Percentiles rank a stretch among this genome's conserved stretches.
Evolutionary conservation across 2,113 vertebrate species (phyloP).

Genomic region (Amia ocellicauda): DNA sequence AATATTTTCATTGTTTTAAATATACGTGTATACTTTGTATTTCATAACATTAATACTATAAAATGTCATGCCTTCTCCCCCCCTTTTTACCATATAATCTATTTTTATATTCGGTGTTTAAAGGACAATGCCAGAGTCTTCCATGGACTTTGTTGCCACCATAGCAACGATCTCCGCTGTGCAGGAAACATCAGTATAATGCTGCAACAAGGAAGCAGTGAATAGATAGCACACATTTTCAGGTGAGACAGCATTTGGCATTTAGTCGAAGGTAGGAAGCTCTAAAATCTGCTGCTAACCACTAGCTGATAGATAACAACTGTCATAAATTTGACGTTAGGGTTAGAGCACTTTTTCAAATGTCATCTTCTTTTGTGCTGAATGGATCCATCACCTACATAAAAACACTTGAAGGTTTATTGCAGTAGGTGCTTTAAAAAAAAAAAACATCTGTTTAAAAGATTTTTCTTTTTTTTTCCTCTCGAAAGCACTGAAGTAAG

Average conservation of each 20-base stretch:
- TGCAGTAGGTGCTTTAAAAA: neutral
- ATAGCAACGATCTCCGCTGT: conserved; percentile 2
- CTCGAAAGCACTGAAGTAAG: too few relatives aligned
- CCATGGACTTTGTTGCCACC: neutral
- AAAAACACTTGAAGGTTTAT: neutral
- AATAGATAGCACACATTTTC: neutral
- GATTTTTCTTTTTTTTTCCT: too few relatives aligned
- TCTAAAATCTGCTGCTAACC: conserved; percentile 7
- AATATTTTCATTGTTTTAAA: too few relatives aligned
- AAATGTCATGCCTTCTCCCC: too few relatives aligned
- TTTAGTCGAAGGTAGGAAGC: conserved; percentile 8
- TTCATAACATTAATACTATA: neutral
- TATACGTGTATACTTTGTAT: neutral
- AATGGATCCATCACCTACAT: conserved; percentile 7
- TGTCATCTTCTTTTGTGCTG: conserved; percentile 11
- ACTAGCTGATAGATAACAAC: conserved; percentile 13
- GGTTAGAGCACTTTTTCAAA: conserved; percentile 12
- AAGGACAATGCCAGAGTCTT: neutral
- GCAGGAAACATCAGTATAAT: neutral
- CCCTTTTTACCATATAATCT: too few relatives aligned
- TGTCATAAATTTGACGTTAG: conserved; percentile 12
- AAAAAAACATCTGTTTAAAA: too few relatives aligned
- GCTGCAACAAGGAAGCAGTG: neutral
- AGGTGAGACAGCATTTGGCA: conserved; percentile 8
- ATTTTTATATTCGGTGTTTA: neutral